Percentiles rank a stretch among this genome's conserved stretches.
Conservation (phyloP, 2,797 vertebrate genomes). For the Pseudochirops corinnae region DNA sequence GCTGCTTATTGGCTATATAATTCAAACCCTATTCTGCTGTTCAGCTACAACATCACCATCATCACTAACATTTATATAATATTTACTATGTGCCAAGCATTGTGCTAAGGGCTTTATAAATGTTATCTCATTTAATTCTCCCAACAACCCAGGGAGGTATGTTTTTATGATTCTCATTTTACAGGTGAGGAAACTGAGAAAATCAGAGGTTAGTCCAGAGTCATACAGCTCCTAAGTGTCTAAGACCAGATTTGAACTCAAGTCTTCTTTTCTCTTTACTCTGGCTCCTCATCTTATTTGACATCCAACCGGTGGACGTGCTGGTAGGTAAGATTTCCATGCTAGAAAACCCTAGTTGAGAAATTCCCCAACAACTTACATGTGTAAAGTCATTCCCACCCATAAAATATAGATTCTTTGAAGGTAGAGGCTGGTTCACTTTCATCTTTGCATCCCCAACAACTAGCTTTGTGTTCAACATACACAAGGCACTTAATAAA, state of each 20-base stretch:
- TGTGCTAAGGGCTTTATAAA: neutral
- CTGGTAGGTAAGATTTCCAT: neutral
- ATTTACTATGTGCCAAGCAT: neutral
- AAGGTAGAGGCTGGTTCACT: neutral
- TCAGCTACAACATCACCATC: neutral
- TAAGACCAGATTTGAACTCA: neutral
- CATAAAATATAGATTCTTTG: neutral
- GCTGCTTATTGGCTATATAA: neutral
- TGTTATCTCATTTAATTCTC: neutral
- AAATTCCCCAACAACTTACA: neutral
- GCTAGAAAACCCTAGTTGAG: neutral
- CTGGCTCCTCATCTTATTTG: neutral
- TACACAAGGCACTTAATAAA: conserved; percentile 4
- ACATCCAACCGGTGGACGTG: neutral
- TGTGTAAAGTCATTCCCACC: neutral
- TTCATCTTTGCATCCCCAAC: neutral
- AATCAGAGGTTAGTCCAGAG: neutral
- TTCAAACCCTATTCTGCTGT: neutral
- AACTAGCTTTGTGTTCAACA: neutral
- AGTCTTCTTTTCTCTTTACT: neutral
- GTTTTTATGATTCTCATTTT: neutral
- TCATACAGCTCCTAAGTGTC: neutral
- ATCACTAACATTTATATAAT: neutral
- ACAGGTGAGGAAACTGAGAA: neutral
- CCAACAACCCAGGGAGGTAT: neutral